phyloP scores from a whole-genome alignment of 2,113 vertebrate genomes.

The Cyprinus carpio region DNA sequence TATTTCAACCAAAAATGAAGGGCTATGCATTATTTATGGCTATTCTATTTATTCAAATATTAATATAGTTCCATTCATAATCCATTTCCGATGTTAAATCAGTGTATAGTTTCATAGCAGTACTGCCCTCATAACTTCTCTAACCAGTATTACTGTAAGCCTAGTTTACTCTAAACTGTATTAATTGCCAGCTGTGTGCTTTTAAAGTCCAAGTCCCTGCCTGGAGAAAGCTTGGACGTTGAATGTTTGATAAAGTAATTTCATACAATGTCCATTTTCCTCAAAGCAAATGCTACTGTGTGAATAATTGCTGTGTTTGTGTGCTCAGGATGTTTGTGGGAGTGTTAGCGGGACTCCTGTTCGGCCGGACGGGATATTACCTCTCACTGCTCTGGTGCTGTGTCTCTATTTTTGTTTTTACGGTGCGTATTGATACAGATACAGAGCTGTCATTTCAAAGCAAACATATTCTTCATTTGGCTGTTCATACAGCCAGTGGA shows the following conservation, averaged over 20 bases:
- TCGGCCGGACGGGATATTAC: constrained; percentile 85
- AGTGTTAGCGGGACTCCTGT: constrained; percentile 83
- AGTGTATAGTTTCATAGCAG: neutral
- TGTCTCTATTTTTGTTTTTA: constrained; percentile 83
- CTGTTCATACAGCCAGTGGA: too few species aligned
- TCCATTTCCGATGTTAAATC: too few species aligned
- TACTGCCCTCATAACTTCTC: neutral
- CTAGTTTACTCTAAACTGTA: neutral
- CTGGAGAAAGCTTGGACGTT: too few species aligned
- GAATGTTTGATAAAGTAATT: too few species aligned
- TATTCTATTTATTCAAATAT: too few species aligned
- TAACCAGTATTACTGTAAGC: neutral
- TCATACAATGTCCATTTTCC: too few species aligned
- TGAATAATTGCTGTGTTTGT: neutral
- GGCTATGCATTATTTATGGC: too few species aligned
- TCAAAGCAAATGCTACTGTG: too few species aligned
- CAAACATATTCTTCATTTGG: too few species aligned
- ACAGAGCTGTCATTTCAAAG: too few species aligned
- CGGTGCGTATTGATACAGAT: constrained; percentile 70
- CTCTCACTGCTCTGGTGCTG: constrained; percentile 87
- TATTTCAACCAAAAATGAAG: neutral
- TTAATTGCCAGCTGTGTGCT: neutral
- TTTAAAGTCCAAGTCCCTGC: neutral
- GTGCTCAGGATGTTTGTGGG: constrained; percentile 84
- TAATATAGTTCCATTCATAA: too few species aligned